Evolutionary conservation across 2,888 invertebrate genomes (phyloP).

Genomic region (Anoplius nigerrimus): DNA sequence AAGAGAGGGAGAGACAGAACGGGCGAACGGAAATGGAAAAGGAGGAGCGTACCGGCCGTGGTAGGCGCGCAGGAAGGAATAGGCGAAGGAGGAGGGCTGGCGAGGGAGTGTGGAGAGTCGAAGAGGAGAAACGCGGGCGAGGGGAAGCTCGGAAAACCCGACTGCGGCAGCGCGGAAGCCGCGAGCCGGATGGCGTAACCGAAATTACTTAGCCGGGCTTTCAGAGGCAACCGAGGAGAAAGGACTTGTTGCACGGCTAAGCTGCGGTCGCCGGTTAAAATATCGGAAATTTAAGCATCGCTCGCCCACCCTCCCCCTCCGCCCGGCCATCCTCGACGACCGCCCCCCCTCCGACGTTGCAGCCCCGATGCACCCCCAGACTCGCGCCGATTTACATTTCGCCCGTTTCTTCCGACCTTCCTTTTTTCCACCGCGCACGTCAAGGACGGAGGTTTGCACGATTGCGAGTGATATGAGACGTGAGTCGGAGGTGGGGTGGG

Average conservation of each 20-base stretch:
- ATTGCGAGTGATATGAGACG: conserved; percentile 42
- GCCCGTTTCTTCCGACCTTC: conserved; percentile 42
- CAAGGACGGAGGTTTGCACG: conserved; percentile 26
- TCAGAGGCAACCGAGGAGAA: conserved; percentile 73
- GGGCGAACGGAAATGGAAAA: background rate
- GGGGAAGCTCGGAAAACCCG: conserved; percentile 29
- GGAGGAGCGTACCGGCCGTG: conserved; percentile 5
- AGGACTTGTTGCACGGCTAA: conserved; percentile 73
- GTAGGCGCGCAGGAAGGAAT: conserved; percentile 30
- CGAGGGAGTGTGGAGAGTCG: background rate
- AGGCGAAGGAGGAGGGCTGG: background rate
- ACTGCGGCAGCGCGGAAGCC: conserved; percentile 52
- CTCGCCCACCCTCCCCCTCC: conserved; percentile 34
- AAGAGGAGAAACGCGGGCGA: conserved; percentile 9
- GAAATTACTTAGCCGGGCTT: conserved; percentile 72
- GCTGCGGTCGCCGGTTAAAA: conserved; percentile 72
- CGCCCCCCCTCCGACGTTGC: conserved; percentile 23
- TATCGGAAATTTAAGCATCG: conserved; percentile 71
- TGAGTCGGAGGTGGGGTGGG: background rate
- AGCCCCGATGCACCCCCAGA: background rate
- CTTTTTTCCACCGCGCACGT: conserved; percentile 20
- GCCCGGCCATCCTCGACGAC: conserved; percentile 18
- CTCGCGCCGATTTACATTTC: conserved; percentile 49
- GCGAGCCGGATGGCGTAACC: conserved; percentile 66
- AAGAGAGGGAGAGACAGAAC: conserved; percentile 13